Percentiles rank a stretch among this genome's conserved stretches.
Evolutionary conservation across 35 echinoderm and acorn worm species (phyloP).

Genomic region (Strongylocentrotus purpuratus): DNA sequence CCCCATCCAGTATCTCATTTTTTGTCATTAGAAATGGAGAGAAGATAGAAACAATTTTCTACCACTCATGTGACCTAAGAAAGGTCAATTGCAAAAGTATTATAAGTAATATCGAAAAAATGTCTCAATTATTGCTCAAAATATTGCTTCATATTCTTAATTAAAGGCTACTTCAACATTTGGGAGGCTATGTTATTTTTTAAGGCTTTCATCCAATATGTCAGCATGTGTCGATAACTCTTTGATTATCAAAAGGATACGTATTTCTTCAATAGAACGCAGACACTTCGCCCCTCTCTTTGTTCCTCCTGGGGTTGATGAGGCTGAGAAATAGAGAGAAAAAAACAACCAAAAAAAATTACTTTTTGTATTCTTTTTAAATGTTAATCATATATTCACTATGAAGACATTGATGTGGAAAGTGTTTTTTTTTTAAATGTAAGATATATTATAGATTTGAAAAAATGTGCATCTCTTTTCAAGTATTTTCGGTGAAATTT

Average conservation of each 20-base stretch:
- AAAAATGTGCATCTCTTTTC: too few species aligned
- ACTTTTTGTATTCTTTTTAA: not conserved
- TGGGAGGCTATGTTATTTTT: too few species aligned
- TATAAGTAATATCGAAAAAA: too few species aligned
- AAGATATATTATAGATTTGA: too few species aligned
- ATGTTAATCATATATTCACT: not conserved
- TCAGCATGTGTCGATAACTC: too few species aligned
- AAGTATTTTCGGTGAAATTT: too few species aligned
- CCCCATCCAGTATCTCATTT: not conserved
- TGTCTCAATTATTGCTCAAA: too few species aligned
- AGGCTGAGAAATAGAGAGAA: conserved; percentile 34
- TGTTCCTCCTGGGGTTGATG: conserved; percentile 57
- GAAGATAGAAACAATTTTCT: not conserved
- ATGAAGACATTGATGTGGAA: not conserved
- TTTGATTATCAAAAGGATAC: conserved; percentile 61
- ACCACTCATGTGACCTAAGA: too few species aligned
- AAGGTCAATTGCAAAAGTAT: too few species aligned
- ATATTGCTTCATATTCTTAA: too few species aligned
- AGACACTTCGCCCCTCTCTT: conserved; percentile 36
- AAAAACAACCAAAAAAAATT: not conserved
- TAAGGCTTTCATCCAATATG: too few species aligned
- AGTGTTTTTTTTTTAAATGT: not conserved
- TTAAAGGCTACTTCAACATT: too few species aligned
- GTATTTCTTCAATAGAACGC: conserved; percentile 63
- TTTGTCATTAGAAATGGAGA: not conserved